Evolutionary conservation across 2,797 vertebrate species (phyloP).

Genomic region (Oreochromis mossambicus): DNA sequence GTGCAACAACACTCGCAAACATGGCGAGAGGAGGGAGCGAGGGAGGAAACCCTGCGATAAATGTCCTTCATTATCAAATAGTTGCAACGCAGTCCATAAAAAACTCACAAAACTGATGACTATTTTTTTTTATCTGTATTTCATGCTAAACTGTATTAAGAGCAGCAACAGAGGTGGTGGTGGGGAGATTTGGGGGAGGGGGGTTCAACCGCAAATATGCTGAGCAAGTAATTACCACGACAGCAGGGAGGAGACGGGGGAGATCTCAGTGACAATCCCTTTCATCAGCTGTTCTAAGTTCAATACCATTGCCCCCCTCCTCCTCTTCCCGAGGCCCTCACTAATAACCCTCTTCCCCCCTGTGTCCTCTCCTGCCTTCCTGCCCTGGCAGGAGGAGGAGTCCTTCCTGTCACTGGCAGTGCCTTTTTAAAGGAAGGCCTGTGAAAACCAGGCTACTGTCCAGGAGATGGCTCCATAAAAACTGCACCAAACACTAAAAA

Average conservation of each 20-base stretch:
- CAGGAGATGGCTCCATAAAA: slow-evolving; percentile 76
- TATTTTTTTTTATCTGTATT: neutral
- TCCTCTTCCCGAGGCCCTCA: slow-evolving; percentile 5
- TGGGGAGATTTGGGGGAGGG: neutral
- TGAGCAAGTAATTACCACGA: slow-evolving; percentile 56
- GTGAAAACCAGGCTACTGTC: slow-evolving; percentile 72
- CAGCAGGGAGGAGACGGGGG: slow-evolving; percentile 54
- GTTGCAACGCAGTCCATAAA: neutral
- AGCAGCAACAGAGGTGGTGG: neutral
- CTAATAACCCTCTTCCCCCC: slow-evolving; percentile 56
- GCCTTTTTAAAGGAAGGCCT: slow-evolving; percentile 67
- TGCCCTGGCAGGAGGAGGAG: slow-evolving; percentile 70
- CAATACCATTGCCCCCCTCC: slow-evolving; percentile 51
- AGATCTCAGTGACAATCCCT: slow-evolving; percentile 59
- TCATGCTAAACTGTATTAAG: neutral
- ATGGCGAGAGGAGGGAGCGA: neutral
- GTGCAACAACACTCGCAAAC: neutral
- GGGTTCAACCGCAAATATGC: slow-evolving; percentile 37
- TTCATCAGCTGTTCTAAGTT: slow-evolving; percentile 74
- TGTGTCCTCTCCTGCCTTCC: slow-evolving; percentile 64
- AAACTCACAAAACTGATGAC: neutral
- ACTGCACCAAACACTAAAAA: slow-evolving; percentile 52
- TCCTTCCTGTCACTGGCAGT: slow-evolving; percentile 70
- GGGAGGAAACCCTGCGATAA: neutral
- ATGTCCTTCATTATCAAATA: neutral